phyloP scores from a whole-genome alignment of 35 echinoderm and acorn worm genomes.

The Ophiothrix spiculata region DNA sequence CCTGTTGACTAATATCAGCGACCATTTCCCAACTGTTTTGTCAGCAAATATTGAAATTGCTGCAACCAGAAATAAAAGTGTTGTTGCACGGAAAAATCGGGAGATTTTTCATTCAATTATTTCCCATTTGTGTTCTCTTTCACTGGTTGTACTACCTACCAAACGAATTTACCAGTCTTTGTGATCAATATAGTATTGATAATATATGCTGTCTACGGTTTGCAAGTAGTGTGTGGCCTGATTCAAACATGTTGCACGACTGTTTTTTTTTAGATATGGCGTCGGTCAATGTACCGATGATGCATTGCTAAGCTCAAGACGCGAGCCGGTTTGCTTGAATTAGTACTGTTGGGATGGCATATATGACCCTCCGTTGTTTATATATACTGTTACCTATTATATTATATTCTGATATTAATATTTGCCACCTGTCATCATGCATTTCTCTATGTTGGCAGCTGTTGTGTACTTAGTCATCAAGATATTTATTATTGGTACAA shows the following conservation, averaged over 20 bases:
- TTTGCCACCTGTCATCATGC: not conserved
- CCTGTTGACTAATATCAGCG: no score
- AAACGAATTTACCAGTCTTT: not conserved
- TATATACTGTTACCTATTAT: not conserved
- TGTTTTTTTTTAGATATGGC: not conserved
- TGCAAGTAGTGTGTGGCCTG: not conserved
- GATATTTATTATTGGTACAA: not conserved
- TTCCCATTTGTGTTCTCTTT: not conserved
- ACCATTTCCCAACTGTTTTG: no score
- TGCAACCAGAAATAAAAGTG: no score
- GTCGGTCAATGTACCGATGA: not conserved
- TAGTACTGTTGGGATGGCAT: not conserved
- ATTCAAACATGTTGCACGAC: not conserved
- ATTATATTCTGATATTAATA: no score
- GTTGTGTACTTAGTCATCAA: not conserved
- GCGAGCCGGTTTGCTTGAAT: not conserved
- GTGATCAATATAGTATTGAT: not conserved
- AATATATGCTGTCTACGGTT: not conserved
- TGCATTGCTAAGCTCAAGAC: not conserved
- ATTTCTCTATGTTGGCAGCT: not conserved
- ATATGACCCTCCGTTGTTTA: not conserved
- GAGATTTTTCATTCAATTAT: not conserved
- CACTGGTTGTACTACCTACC: not conserved
- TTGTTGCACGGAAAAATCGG: not conserved
- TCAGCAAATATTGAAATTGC: no score